These are phyloP conservation scores for Crematogaster levior DNA, from an alignment of 2,888 invertebrate genomes.

Conservation along the genomic window DNA sequence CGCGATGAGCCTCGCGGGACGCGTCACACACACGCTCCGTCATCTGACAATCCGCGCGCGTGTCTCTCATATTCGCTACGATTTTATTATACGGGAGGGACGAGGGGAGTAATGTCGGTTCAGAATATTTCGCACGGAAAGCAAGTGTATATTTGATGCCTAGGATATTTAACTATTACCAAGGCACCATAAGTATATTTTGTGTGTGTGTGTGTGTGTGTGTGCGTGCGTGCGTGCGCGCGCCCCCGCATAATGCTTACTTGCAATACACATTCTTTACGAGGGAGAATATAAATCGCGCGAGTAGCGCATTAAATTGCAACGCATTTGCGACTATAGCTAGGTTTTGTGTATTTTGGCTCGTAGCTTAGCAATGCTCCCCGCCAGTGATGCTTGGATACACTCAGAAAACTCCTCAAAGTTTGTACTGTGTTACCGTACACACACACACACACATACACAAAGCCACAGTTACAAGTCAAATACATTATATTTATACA, in stretches of 20 bases:
- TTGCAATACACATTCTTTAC: not conserved
- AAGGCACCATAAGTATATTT: not conserved
- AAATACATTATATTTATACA: conserved; percentile 62
- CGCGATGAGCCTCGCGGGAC: conserved; percentile 20
- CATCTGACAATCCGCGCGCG: not conserved
- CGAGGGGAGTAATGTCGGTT: not conserved
- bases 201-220: too few species aligned
- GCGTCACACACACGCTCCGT: not conserved
- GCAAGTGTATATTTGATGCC: not conserved
- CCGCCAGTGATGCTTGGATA: not conserved
- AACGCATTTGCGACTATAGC: not conserved
- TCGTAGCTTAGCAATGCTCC: not conserved
- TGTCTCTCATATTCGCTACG: not conserved
- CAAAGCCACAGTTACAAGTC: conserved; percentile 61
- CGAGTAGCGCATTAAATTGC: conserved; percentile 3
- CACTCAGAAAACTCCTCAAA: conserved; percentile 29
- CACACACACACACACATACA: not conserved
- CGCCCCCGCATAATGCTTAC: not conserved
- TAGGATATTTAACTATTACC: not conserved
- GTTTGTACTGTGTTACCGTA: not conserved
- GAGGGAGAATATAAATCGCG: conserved; percentile 14
- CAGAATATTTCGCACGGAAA: not conserved
- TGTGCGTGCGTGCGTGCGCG: too few species aligned
- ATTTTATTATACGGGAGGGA: not conserved
- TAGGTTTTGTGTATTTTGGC: conserved; percentile 2